Evolutionary conservation across 2,797 vertebrate genomes (phyloP).

Genomic region (Centroberyx gerrardi): DNA sequence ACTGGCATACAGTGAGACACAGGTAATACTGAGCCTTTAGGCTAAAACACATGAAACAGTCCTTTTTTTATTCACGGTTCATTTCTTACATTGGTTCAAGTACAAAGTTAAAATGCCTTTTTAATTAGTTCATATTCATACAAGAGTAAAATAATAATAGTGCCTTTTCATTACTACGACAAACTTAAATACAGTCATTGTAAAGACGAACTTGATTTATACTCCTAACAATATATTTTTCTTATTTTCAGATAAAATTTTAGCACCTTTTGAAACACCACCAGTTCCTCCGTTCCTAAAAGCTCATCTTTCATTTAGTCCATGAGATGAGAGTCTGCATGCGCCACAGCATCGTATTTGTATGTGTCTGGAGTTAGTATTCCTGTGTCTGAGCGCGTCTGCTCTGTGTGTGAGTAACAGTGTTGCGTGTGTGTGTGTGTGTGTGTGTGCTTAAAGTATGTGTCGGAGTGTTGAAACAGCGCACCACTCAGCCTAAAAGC

Average conservation of each 20-base stretch:
- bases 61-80: conserved; percentile 84
- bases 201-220: conserved; percentile 96
- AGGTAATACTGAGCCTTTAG: conserved; percentile 13
- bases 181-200: conserved; percentile 99
- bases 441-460: conserved; percentile 45
- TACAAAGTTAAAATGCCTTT: conserved; percentile 99
- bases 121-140: conserved; percentile 94
- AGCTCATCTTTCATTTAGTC: conserved; percentile 81
- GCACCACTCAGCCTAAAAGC: conserved; percentile 81
- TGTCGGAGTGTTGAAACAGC: conserved; percentile 75
- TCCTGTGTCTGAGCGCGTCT: conserved; percentile 16
- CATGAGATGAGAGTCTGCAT: conserved; percentile 87
- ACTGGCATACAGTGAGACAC: too few species aligned
- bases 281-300: conserved; percentile 86
- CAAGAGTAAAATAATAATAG: conserved; percentile 99
- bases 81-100: conserved; percentile 93
- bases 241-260: conserved; percentile 94
- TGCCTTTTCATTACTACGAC: conserved; percentile 94
- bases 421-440: conserved; percentile 62
- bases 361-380: conserved; percentile 68
- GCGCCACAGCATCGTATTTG: conserved; percentile 83
- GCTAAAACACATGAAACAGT: conserved; percentile 93
- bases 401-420: conserved; percentile 54
- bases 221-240: conserved; percentile 97
- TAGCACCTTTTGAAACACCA: conserved; percentile 97